These are phyloP conservation scores for Sprattus sprattus DNA, from an alignment of 2,113 vertebrate species.

Conservation along the genomic window DNA sequence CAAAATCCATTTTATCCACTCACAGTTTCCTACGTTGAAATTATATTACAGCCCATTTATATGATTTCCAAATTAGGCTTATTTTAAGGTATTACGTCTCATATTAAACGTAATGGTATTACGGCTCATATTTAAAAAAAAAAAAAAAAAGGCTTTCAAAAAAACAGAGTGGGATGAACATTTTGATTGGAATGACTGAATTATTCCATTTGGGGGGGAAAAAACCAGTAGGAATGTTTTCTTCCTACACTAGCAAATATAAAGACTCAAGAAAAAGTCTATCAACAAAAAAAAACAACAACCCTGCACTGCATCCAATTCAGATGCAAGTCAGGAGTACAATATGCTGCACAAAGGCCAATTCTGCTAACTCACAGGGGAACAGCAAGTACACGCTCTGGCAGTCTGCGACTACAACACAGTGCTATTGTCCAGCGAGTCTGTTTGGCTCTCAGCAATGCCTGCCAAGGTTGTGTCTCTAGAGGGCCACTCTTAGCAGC, in stretches of 20 bases:
- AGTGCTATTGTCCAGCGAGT: neutral
- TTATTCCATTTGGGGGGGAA: neutral
- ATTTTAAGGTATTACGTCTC: neutral
- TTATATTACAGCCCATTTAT: neutral
- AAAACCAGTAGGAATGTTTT: neutral
- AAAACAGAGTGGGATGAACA: neutral
- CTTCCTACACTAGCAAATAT: neutral
- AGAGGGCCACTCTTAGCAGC: neutral
- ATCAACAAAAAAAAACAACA: neutral
- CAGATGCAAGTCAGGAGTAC: neutral
- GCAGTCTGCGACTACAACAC: neutral
- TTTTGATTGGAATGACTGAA: neutral
- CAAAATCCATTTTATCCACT: neutral
- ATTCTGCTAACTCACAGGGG: neutral
- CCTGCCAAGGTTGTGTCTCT: slow-evolving; percentile 20
- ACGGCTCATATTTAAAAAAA: neutral
- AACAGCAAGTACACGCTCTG: neutral
- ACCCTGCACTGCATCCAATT: neutral
- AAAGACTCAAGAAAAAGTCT: neutral
- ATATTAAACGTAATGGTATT: neutral
- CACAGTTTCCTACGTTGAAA: neutral
- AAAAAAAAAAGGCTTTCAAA: neutral
- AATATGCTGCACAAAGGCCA: neutral
- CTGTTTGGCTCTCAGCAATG: neutral
- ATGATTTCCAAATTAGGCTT: neutral